Base-by-base conservation (phyloP, 2,797 vertebrate species). In the Sus cebifrons region DNA sequence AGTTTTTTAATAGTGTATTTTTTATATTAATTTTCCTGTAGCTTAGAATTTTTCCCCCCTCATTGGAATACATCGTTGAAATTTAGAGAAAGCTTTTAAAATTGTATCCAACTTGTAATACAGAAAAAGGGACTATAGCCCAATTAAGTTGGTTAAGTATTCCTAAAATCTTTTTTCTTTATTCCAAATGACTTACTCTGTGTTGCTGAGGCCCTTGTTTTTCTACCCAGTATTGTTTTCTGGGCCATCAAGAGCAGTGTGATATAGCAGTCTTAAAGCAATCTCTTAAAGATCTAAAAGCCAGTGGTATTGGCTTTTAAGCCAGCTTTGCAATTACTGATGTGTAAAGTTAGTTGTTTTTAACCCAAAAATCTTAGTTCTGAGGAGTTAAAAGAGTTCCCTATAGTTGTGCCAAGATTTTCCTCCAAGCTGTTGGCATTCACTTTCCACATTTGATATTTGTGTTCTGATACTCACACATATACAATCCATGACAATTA, bases 71-170 rank as follows among this genome's bases (percentile, higher is more conserved):
- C 29, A 29, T 9, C 23, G 6, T 12, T 86, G 89, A 78, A 32
- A 78, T 93, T 90, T 85, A 67, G 23, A 77, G 88, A 89, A 75
- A 71, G 4, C 54, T 82, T 96, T 93, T 89, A 74, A 64, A 77
- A 12, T 87, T 93, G 21, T 36, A 14, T 89, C 25, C n/a, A 87
- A 54, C 23, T 27, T 62, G 11, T 49, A 8, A 18, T 62, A 75
- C 23, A 62, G 54, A 84, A 88, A 88, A 81, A 68, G n/a, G 49
- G 79, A 86, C 54, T 92, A 52, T 40, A 87, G 77, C 15, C 36
- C 58, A 90, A 81, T 78, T 67, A 27, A 68, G 58, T 85, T 54
- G 60, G 9, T 32, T 95, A 68, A 77, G 29, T 70, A 56, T 74
- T 93, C 62, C 25, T 77, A 14, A 65, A 83, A 3, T 32, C 16